Percentiles rank a stretch among this genome's conserved stretches.
Evolutionary conservation across 2,888 invertebrate species (phyloP).

Genomic region (Chrysotoxum bicinctum): DNA sequence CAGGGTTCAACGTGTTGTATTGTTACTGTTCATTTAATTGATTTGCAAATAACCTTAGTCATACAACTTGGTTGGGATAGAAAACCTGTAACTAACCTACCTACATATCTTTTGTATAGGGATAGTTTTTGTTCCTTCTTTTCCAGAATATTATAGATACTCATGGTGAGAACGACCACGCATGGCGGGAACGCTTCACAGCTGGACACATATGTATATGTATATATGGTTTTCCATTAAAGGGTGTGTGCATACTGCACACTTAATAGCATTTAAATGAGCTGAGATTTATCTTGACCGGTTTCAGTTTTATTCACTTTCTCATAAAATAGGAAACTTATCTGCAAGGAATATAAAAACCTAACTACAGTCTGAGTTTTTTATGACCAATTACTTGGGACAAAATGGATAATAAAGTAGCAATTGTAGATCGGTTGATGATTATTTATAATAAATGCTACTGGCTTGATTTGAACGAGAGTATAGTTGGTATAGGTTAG

Average conservation of each 20-base stretch:
- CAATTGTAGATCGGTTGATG: slow-evolving; percentile 23
- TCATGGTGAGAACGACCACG: too few species aligned
- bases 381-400: slow-evolving; percentile 51
- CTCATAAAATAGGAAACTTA: slow-evolving; percentile 13
- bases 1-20: too few species aligned
- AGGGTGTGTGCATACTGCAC: slow-evolving; percentile 23
- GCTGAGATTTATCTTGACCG: slow-evolving; percentile 54
- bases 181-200: too few species aligned
- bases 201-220: too few species aligned
- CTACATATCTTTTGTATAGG: too few species aligned
- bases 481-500: neutral
- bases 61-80: too few species aligned
- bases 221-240: slow-evolving; percentile 27
- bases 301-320: slow-evolving; percentile 16
- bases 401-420: slow-evolving; percentile 43
- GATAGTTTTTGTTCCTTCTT: too few species aligned
- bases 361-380: slow-evolving; percentile 21
- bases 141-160: too few species aligned
- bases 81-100: too few species aligned
- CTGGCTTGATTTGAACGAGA: neutral
- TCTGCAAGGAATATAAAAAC: neutral
- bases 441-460: slow-evolving; percentile 19
- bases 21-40: too few species aligned
- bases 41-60: too few species aligned
- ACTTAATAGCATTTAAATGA: slow-evolving; percentile 55